Base-by-base conservation (phyloP, 2,113 vertebrate species). In the Poeciliopsis occidentalis region DNA sequence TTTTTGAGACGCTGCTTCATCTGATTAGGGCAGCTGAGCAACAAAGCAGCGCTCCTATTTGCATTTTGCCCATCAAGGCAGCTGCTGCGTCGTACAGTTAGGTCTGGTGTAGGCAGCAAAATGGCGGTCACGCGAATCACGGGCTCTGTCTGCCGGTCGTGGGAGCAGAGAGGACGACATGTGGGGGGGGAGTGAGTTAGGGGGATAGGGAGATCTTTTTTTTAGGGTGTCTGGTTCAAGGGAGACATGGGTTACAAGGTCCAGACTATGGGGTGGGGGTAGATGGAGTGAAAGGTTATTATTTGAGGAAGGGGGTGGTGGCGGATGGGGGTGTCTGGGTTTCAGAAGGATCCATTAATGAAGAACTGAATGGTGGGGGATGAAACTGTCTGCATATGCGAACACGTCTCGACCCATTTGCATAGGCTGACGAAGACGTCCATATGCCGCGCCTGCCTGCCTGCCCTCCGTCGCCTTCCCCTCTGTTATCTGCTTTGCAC, bases 71-170 rank as follows among this genome's bases (percentile, higher is more conserved):
- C 82, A 83, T 92, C 82, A 64, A 73, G 78, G 80, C 89, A 92
- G 91, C 91, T 92, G 92, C 88, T 61, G 79, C 22, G 79, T 80
- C 64, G 87, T 92, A 92, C 92, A 92, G 88, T 93, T 81, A 73
- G 79, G 63, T 78, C 76, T 85, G 80, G 85, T 82, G 78, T 89
- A 90, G 88, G 82, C 88, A 90, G 91, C 89, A 93, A 93, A 92
- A 93, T 93, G 92, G 92, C 86, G 88, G 92, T 92, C 89, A 92
- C 82, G 81, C 85, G 60, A 91, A 88, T 92, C 89, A 88, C 71
- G 67, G 82, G 87, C 84, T 85, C 82, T 90, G 85, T 90, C 79
- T 87, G 78, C 80, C 54, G 79, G 88, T 88, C 82, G 71, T 90
- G 86, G 84, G 86, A 89, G 47, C 39, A 41, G 47, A 19, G 47